A percentile compares a stretch with the other conserved stretches of the same genome.
phyloP scores from a whole-genome alignment of 2,888 invertebrate genomes.

The Seira ritae region DNA sequence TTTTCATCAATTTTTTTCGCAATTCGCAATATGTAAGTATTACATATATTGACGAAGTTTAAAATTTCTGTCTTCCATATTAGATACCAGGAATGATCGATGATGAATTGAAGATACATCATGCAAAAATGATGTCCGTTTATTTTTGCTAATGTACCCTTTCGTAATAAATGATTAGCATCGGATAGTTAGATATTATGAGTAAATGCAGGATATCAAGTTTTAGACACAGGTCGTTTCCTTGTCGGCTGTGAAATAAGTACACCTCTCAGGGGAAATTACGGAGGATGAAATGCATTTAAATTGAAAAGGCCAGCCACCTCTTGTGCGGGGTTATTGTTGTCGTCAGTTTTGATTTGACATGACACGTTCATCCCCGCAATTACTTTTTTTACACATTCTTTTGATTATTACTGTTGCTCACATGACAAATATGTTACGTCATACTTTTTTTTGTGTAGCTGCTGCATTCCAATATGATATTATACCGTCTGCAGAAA shows the following conservation, averaged over 20 bases:
- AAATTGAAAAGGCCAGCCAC: conserved; percentile 42
- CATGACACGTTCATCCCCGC: conserved; percentile 61
- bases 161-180: no score
- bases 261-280: background rate
- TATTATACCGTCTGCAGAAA: background rate
- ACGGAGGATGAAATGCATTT: conserved; percentile 4
- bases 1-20: conserved; percentile 4
- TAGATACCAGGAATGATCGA: background rate
- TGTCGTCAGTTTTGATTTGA: conserved; percentile 60
- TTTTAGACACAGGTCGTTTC: no score
- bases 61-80: background rate
- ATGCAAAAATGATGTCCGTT: background rate
- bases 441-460: conserved; percentile 32
- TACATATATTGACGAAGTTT: no score
- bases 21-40: no score
- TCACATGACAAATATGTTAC: conserved; percentile 48
- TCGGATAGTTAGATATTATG: no score
- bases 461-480: conserved; percentile 35
- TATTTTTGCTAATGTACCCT: no score
- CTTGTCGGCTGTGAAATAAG: no score
- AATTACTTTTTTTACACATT: conserved; percentile 51
- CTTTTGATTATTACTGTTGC: conserved; percentile 24
- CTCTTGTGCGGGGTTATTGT: conserved; percentile 51
- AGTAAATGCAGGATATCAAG: no score
- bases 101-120: background rate